These are phyloP conservation scores for Macrophya alboannulata DNA, from an alignment of 2,888 invertebrate genomes.

Conservation along the genomic window DNA sequence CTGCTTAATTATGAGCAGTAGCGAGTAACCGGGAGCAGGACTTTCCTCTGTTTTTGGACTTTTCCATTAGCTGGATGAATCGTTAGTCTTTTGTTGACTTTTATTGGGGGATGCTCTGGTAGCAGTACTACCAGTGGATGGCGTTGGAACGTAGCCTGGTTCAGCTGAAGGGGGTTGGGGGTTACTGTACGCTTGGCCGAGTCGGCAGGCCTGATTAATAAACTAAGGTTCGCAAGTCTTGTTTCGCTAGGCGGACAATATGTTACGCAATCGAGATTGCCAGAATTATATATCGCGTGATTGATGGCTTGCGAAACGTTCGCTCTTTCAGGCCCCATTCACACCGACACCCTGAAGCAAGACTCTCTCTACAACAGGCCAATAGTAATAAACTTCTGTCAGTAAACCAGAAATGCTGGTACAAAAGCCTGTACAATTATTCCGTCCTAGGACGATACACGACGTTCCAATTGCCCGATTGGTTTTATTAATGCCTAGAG, in stretches of 20 bases:
- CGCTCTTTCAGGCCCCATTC: slow-evolving; percentile 11
- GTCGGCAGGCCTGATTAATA: slow-evolving; percentile 68
- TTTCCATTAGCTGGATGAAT: slow-evolving; percentile 80
- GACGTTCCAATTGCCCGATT: background rate
- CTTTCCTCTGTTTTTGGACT: slow-evolving; percentile 79
- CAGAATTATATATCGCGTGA: slow-evolving; percentile 47
- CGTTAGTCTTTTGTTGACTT: slow-evolving; percentile 81
- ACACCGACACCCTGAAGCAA: background rate
- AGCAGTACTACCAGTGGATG: slow-evolving; percentile 63
- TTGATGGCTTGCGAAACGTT: slow-evolving; percentile 34
- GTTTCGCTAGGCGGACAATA: slow-evolving; percentile 55
- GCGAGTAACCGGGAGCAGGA: slow-evolving; percentile 62
- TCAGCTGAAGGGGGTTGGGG: slow-evolving; percentile 30
- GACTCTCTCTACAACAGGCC: background rate
- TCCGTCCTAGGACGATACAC: background rate
- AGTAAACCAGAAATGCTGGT: background rate
- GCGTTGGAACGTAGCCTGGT: slow-evolving; percentile 47
- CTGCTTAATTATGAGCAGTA: slow-evolving; percentile 79
- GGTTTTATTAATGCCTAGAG: background rate
- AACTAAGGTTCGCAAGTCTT: slow-evolving; percentile 65
- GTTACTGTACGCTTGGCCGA: slow-evolving; percentile 61
- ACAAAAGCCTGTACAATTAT: background rate
- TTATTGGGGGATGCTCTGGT: slow-evolving; percentile 77
- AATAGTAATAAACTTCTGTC: slow-evolving; percentile 7
- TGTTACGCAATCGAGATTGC: slow-evolving; percentile 55